Evolutionary conservation across 2,113 vertebrate genomes (phyloP).

Genomic region (Mirza zaza): DNA sequence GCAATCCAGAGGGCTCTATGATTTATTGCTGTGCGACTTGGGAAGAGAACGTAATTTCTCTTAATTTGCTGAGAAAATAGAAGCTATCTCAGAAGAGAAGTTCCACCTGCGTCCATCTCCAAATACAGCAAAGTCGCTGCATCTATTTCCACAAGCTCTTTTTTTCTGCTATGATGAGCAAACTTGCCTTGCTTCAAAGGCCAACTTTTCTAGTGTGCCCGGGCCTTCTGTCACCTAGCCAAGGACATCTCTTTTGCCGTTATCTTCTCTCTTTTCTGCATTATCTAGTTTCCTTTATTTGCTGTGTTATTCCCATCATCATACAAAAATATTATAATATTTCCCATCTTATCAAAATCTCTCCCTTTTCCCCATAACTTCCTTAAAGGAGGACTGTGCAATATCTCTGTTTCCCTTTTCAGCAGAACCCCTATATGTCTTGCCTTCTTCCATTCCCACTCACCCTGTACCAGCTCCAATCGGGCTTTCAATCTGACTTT

Average conservation of each 20-base stretch:
- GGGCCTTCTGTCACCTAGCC: not conserved
- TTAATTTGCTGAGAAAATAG: constrained; percentile 57
- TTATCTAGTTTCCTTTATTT: not conserved
- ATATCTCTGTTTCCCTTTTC: not conserved
- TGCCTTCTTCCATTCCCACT: not conserved
- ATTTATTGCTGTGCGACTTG: constrained; percentile 31
- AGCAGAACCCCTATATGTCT: not conserved
- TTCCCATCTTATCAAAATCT: not conserved
- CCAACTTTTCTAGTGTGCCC: not conserved
- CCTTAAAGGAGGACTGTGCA: not conserved
- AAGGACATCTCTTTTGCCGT: not conserved
- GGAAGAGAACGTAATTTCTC: constrained; percentile 33
- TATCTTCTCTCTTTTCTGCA: not conserved
- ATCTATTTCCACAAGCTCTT: not conserved
- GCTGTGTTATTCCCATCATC: not conserved
- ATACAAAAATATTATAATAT: not conserved
- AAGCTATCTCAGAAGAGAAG: constrained; percentile 2
- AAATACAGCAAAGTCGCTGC: not conserved
- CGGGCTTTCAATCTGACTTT: not conserved
- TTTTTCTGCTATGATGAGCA: not conserved
- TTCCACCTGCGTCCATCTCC: not conserved
- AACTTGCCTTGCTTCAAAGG: not conserved
- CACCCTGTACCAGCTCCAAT: not conserved
- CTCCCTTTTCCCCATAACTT: not conserved
- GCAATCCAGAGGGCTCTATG: not conserved